These are phyloP conservation scores for Clavelina lepadiformis DNA, from an alignment of 23 tunicate species.

Conservation along the genomic window DNA sequence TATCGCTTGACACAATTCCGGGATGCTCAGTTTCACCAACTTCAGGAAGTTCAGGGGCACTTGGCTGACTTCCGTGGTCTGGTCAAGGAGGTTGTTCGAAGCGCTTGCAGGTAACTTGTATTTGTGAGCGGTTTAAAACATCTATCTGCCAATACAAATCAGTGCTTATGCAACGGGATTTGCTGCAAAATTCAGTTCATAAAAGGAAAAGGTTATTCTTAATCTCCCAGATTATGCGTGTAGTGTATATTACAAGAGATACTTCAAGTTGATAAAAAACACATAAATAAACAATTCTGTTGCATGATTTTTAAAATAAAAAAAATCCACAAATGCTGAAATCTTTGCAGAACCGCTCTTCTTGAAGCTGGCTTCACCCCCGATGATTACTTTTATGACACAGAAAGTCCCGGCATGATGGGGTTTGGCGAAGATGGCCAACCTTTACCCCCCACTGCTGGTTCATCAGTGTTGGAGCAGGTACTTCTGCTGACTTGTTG, in stretches of 20 bases:
- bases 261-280: too few species aligned
- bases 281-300: too few species aligned
- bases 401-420: constrained; percentile 70
- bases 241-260: too few species aligned
- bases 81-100: constrained; percentile 90
- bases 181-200: too few species aligned
- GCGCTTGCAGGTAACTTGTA: constrained; percentile 99
- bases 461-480: constrained; percentile 75
- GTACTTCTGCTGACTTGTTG: too few species aligned
- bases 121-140: background rate
- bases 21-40: constrained; percentile 78
- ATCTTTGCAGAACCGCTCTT: constrained; percentile 74
- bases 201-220: too few species aligned
- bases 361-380: constrained; percentile 99
- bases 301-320: too few species aligned
- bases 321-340: background rate
- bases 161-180: too few species aligned
- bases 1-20: constrained; percentile 73
- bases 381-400: constrained; percentile 88
- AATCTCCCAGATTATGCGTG: too few species aligned
- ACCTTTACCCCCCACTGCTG: constrained; percentile 64
- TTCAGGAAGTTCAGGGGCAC: constrained; percentile 60
- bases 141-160: too few species aligned
- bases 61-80: constrained; percentile 83
- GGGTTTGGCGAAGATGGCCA: constrained; percentile 70